Base-by-base conservation (phyloP, 2,888 invertebrate species). In the Agapostemon virescens region DNA sequence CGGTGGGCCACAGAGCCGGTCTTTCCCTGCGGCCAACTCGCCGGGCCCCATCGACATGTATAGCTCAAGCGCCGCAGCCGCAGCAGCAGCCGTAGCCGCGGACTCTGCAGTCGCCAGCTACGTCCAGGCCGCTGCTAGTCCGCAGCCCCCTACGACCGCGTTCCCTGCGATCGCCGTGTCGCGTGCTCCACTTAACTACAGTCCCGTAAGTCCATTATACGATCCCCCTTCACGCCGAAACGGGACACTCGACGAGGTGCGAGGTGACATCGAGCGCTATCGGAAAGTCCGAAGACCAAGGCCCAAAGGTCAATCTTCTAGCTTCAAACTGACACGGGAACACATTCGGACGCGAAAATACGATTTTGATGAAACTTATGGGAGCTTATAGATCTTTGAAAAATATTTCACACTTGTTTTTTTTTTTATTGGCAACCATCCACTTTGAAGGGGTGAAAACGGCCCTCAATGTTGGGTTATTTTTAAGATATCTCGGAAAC, bases 1-100 rank as follows among this genome's bases (percentile, higher is more conserved):
- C 92, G 92, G 92, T 66, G 91, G 93, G 89, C 93, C 93, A 87
- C 93, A 95, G 77, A 94, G 96, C 89, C 96, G 96, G 89, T 97
- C 96, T 72, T 98, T 98, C 94, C 97, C 98, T 77, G 96, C 97
- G 72, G 97, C 98, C 89, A 98, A 97, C 94, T 98, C 98, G 90
- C 98, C 98, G 79, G 96, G 98, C 89, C 96, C 98, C 91, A 97
- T 98, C 91, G 98, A 98, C 93, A 97, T 98, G 94, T 98, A 98
- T 95, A 97, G 96, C 93, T 97, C 97, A 91, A 97, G 96, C 90
- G 95, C 94, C 86, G 96, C 95, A 86, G 94, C 94, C 85, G 95
- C 94, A 84, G 92, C 92, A 84, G 93, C 94, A 86, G 93, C 93
- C 86, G 94, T 91, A 87, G 93, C 93, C 84, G 93, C 93, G 85